Evolutionary conservation across 2,113 vertebrate genomes (phyloP).

Genomic region (Elaphurus davidianus): DNA sequence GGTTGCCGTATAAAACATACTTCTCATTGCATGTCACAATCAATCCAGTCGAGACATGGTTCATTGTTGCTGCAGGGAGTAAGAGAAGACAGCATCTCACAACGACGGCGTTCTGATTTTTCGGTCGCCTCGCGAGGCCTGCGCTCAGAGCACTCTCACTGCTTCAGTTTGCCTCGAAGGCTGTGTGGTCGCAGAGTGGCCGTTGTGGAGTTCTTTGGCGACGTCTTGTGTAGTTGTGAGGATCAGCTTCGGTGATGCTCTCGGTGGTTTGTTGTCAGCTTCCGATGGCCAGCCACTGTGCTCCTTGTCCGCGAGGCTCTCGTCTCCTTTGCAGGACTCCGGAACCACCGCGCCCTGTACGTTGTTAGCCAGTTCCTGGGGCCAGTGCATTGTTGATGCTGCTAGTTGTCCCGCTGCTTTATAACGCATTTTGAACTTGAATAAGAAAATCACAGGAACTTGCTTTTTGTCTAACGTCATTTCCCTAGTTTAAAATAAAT

Average conservation of each 20-base stretch:
- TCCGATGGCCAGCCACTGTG: rapidly evolving
- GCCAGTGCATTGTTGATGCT: neutral
- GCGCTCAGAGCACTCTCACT: neutral
- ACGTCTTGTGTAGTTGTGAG: neutral
- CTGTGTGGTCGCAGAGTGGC: neutral
- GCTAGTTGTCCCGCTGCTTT: neutral
- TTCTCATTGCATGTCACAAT: neutral
- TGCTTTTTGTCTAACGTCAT: neutral
- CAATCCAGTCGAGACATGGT: neutral
- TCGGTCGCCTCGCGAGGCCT: neutral
- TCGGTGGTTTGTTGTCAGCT: neutral
- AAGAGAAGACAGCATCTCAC: neutral
- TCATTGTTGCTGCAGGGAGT: neutral
- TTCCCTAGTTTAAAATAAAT: neutral
- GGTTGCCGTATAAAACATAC: neutral
- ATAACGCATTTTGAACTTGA: neutral
- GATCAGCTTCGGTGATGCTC: neutral
- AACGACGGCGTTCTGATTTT: neutral
- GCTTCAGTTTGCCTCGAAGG: neutral
- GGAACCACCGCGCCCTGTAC: neutral
- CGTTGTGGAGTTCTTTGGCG: neutral
- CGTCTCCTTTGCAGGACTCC: neutral
- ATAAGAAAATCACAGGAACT: neutral
- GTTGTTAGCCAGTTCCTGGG: neutral
- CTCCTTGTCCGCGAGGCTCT: neutral